Percentiles rank a stretch among this genome's conserved stretches.
phyloP scores from a whole-genome alignment of 2,797 vertebrate species.

The Delichon dasypus region DNA sequence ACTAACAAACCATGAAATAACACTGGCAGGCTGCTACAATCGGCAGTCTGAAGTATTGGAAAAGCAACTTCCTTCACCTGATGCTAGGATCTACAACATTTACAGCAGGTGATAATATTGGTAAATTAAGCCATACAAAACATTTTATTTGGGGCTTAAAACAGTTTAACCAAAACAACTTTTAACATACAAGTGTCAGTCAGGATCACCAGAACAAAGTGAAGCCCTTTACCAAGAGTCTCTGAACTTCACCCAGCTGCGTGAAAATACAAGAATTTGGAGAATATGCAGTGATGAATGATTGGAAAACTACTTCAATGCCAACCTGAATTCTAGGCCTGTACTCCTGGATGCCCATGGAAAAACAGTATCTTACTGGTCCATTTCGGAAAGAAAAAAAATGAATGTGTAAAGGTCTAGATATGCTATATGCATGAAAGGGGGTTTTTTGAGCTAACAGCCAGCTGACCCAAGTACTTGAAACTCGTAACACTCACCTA shows the following conservation, averaged over 20 bases:
- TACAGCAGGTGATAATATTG: not conserved
- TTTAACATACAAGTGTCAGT: not conserved
- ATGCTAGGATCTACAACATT: not conserved
- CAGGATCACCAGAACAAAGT: not conserved
- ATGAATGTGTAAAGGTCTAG: not conserved
- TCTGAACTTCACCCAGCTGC: not conserved
- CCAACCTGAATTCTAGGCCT: not conserved
- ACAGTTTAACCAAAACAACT: not conserved
- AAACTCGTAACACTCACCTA: constrained; percentile 77
- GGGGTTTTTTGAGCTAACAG: not conserved
- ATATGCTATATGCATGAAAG: not conserved
- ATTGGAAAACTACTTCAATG: not conserved
- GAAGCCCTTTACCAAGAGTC: not conserved
- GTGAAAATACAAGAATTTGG: not conserved
- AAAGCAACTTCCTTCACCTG: not conserved
- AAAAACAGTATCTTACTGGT: not conserved
- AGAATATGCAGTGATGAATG: not conserved
- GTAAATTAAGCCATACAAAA: not conserved
- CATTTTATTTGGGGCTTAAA: not conserved
- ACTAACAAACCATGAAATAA: not conserved
- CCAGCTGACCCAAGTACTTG: not conserved
- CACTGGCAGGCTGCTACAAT: not conserved
- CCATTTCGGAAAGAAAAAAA: not conserved
- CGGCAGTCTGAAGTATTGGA: not conserved
- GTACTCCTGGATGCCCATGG: not conserved